Evolutionary conservation across 2,888 invertebrate species (phyloP).

Genomic region (Steinernema carpocapsae): DNA sequence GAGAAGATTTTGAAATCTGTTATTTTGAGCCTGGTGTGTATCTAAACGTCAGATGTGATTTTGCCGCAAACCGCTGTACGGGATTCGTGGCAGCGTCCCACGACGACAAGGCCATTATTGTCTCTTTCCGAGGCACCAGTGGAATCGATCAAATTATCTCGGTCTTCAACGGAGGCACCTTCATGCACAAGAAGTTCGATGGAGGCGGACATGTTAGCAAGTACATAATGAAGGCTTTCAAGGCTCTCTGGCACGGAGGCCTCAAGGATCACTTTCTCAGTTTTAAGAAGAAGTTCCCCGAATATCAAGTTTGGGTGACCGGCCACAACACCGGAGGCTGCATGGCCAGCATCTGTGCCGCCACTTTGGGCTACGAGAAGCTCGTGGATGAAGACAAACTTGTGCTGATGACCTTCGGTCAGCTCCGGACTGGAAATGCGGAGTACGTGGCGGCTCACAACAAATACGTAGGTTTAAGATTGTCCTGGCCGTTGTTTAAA

Average conservation of each 20-base stretch:
- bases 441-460: slow-evolving; percentile 44
- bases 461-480: background rate
- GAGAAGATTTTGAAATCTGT: background rate
- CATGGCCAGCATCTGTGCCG: slow-evolving; percentile 16
- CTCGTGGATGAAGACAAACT: slow-evolving; percentile 29
- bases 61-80: slow-evolving; percentile 47
- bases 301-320: slow-evolving; percentile 53
- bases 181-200: slow-evolving; percentile 2
- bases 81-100: slow-evolving; percentile 52
- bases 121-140: slow-evolving; percentile 51
- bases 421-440: slow-evolving; percentile 58
- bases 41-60: background rate
- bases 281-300: slow-evolving; percentile 49
- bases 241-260: slow-evolving; percentile 56
- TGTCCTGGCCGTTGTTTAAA: background rate
- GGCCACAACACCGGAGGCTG: slow-evolving; percentile 38
- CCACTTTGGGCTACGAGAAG: background rate
- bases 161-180: background rate
- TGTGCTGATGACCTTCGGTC: slow-evolving; percentile 59
- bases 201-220: slow-evolving; percentile 54
- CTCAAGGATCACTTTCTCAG: slow-evolving; percentile 50
- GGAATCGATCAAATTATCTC: slow-evolving; percentile 42
- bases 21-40: background rate
- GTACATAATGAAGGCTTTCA: slow-evolving; percentile 61
- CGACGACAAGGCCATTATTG: slow-evolving; percentile 51